These are phyloP conservation scores for Heliconius ismenius DNA, from an alignment of 2,888 invertebrate genomes.

Conservation along the genomic window DNA sequence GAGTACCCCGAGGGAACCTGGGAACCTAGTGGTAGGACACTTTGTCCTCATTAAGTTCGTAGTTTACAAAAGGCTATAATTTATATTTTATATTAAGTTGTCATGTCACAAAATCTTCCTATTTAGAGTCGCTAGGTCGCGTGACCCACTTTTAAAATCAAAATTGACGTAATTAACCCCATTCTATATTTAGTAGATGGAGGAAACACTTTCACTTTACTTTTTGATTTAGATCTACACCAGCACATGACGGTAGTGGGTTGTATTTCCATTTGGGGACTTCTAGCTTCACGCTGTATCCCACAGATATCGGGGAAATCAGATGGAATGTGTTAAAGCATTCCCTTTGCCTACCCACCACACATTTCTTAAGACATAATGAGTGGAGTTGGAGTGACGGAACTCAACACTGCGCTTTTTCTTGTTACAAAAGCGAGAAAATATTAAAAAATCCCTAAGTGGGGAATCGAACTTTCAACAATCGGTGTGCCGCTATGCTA, in stretches of 20 bases:
- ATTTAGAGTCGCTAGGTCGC: conserved; percentile 1
- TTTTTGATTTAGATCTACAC: not conserved
- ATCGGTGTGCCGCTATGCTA: too few relatives aligned
- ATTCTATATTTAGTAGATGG: not conserved
- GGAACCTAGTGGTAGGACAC: too few relatives aligned
- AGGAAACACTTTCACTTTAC: not conserved
- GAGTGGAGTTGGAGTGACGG: not conserved
- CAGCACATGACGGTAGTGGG: not conserved
- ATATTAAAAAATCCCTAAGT: not conserved
- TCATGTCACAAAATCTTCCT: not conserved
- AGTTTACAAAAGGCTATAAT: too few relatives aligned
- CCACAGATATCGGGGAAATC: not conserved
- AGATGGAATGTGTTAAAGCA: not conserved
- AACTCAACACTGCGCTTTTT: not conserved
- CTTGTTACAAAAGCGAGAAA: not conserved
- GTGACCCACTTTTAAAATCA: conserved; percentile 19
- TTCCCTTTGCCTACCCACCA: not conserved
- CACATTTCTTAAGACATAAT: not conserved
- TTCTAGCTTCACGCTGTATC: not conserved
- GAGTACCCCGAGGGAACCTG: too few relatives aligned
- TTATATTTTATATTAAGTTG: not conserved
- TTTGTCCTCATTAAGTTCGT: too few relatives aligned
- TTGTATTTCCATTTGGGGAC: not conserved
- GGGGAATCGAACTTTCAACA: not conserved
- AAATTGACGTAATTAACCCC: conserved; percentile 15